Percentiles rank a stretch among this genome's conserved stretches.
Evolutionary conservation across 2,888 invertebrate species (phyloP).

Genomic region (Oscheius sp.): DNA sequence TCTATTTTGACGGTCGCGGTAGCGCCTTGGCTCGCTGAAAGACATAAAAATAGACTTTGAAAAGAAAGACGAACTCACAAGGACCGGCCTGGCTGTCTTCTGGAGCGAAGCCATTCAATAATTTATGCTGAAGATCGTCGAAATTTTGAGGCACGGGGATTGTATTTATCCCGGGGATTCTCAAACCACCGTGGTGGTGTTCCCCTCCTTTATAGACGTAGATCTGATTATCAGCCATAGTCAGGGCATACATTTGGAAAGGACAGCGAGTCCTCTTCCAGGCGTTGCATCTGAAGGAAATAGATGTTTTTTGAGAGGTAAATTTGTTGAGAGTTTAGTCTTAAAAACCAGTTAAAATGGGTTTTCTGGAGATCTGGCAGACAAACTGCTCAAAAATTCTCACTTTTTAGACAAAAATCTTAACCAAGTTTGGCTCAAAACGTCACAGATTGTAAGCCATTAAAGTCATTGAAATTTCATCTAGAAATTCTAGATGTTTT

Average conservation of each 20-base stretch:
- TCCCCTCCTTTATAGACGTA: conserved; percentile 1
- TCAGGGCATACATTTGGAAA: conserved; percentile 9
- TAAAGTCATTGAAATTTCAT: background rate
- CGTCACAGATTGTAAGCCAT: background rate
- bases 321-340: background rate
- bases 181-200: background rate
- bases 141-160: too few relatives aligned
- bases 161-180: too few relatives aligned
- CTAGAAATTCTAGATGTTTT: background rate
- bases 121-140: too few relatives aligned
- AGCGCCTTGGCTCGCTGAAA: too few relatives aligned
- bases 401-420: background rate
- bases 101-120: too few relatives aligned
- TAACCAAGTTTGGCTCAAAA: too few relatives aligned
- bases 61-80: too few relatives aligned
- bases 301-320: background rate
- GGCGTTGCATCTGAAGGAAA: conserved; percentile 14
- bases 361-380: background rate
- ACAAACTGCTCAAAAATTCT: background rate
- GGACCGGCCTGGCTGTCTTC: too few relatives aligned
- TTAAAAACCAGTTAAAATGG: background rate
- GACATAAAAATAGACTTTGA: too few relatives aligned
- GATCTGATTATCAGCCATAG: background rate
- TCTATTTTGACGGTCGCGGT: too few relatives aligned
- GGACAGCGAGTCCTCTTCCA: conserved; percentile 11